Conservation (phyloP, 2,888 invertebrate genomes). For the Cataglyphis altisquamis region DNA sequence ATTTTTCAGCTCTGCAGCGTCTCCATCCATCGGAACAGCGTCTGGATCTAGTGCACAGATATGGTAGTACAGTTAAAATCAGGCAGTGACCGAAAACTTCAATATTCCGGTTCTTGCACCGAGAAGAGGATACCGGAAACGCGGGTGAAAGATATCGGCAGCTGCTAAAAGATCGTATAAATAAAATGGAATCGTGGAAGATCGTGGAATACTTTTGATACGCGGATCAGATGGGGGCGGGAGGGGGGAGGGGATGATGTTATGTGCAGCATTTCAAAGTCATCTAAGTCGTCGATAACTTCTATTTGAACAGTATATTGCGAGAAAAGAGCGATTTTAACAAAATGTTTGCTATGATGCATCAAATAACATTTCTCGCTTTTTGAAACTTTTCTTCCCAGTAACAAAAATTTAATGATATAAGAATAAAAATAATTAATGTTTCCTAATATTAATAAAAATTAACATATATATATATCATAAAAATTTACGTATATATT, state of each 20-base stretch:
- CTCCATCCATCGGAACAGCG: conserved; percentile 39
- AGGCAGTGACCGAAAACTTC: conserved; percentile 82
- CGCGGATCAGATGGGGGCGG: conserved; percentile 57
- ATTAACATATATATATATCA: not conserved
- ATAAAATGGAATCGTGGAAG: conserved; percentile 51
- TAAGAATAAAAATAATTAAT: not conserved
- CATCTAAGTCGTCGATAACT: conserved; percentile 58
- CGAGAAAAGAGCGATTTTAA: not conserved
- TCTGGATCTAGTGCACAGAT: conserved; percentile 63
- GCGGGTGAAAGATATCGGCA: conserved; percentile 70
- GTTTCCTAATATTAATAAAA: not conserved
- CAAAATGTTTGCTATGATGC: not conserved
- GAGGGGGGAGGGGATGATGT: conserved; percentile 56
- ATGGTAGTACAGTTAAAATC: conserved; percentile 78
- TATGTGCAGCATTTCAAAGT: conserved; percentile 61
- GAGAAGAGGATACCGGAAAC: conserved; percentile 57
- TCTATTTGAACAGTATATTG: conserved; percentile 3
- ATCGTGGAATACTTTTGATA: conserved; percentile 57
- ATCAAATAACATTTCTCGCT: conserved; percentile 2
- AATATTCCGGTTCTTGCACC: conserved; percentile 78
- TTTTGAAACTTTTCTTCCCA: not conserved
- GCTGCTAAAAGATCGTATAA: conserved; percentile 59
- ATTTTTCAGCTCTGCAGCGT: conserved; percentile 45
- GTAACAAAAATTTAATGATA: not conserved
- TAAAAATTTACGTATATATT: not conserved